Conservation (phyloP, 2,888 invertebrate species). For the Drosophila rellima region DNA sequence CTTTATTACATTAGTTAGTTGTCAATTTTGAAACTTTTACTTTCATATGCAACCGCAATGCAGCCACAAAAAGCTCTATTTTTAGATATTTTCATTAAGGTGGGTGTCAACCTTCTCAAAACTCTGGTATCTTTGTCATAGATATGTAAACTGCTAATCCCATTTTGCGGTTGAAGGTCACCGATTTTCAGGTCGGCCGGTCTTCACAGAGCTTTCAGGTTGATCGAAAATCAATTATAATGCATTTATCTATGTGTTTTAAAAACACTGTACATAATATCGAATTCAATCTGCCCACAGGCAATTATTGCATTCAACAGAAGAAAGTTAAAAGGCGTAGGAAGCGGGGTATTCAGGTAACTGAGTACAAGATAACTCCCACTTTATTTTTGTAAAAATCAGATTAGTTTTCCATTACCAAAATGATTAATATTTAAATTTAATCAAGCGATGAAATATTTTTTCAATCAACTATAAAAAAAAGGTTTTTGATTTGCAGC, state of each 20-base stretch:
- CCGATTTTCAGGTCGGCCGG: background rate
- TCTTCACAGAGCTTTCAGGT: background rate
- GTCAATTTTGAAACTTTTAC: background rate
- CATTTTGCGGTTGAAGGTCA: background rate
- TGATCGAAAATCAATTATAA: constrained; percentile 4
- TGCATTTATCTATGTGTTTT: background rate
- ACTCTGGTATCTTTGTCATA: background rate
- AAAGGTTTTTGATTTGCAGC: background rate
- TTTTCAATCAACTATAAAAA: background rate
- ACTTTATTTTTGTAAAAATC: too few relatives aligned
- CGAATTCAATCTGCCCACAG: too few relatives aligned
- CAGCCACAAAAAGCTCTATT: background rate
- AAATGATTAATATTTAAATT: background rate
- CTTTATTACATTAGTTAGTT: background rate
- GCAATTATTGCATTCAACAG: too few relatives aligned
- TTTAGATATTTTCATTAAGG: background rate
- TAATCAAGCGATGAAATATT: background rate
- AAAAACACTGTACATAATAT: background rate
- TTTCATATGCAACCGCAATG: background rate
- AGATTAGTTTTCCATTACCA: background rate
- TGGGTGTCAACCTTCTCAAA: background rate
- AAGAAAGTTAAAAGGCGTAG: too few relatives aligned
- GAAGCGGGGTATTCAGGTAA: too few relatives aligned
- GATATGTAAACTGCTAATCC: background rate
- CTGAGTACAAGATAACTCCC: too few relatives aligned